These are phyloP conservation scores for Hololepta plana DNA, from an alignment of 2,888 invertebrate genomes.

Conservation along the genomic window DNA sequence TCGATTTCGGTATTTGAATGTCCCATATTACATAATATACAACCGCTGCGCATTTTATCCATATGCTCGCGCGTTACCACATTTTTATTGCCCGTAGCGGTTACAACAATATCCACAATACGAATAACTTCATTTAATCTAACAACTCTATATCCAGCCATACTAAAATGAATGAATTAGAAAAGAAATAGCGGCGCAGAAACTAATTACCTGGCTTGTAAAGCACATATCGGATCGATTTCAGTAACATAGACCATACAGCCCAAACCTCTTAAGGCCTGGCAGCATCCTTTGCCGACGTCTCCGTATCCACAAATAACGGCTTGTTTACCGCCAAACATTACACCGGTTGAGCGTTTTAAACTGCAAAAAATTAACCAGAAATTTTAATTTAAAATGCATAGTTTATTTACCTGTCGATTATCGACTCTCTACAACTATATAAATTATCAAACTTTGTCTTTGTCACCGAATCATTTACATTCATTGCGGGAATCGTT, in stretches of 20 bases:
- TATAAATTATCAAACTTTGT: constrained; percentile 96
- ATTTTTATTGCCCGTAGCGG: constrained; percentile 96
- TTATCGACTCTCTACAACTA: constrained; percentile 82
- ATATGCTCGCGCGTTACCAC: constrained; percentile 89
- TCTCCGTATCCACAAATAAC: constrained; percentile 94
- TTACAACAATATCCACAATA: constrained; percentile 87
- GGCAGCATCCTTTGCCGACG: constrained; percentile 93
- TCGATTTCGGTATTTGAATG: constrained; percentile 95
- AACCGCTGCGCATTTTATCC: constrained; percentile 93
- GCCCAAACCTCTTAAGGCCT: constrained; percentile 85
- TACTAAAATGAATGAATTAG: constrained; percentile 40
- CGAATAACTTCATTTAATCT: constrained; percentile 87
- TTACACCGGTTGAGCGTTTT: constrained; percentile 83
- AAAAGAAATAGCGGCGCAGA: too few relatives aligned
- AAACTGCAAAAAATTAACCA: constrained; percentile 23
- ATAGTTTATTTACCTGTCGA: constrained; percentile 44
- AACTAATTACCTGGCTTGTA: constrained; percentile 64
- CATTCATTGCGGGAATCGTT: constrained; percentile 95
- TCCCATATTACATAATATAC: constrained; percentile 93
- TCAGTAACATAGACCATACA: constrained; percentile 87
- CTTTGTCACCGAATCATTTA: constrained; percentile 95
- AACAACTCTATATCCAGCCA: constrained; percentile 93
- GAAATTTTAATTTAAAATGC: constrained; percentile 3
- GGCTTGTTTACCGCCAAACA: constrained; percentile 96
- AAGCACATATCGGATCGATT: constrained; percentile 94